Base-by-base conservation (phyloP, 2,113 vertebrate genomes). In the Rhinoderma darwinii region DNA sequence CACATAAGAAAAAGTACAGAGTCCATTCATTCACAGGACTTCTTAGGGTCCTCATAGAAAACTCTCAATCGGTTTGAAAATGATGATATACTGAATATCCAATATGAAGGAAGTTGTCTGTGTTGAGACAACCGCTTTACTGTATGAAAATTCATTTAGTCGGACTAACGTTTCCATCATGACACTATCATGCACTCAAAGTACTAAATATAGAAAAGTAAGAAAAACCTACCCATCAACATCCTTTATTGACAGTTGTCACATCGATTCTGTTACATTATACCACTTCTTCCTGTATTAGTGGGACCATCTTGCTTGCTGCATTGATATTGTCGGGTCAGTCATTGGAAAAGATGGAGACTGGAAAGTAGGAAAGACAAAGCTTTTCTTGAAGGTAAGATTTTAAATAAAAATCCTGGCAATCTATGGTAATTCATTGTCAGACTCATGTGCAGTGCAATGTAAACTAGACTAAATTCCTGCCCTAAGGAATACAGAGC, bases 311-410 rank as follows among this genome's bases (percentile, higher is more conserved):
- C 91, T 86, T 8, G 90, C 91, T 85, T 96, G 95, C 92, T 94
- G 94, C 73, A 90, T 95, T 88, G 90, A 88, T 88, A 97, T 99
- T 22, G 94, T 94, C 0, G 82, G 95, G 51, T 90, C 50, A 22
- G 87, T 94, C 78, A 92, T 99, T 30, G 86, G 88, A 51, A 91
- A 89, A 86, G 84, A 95, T 61, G 93, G 92, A n/a, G 95, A 97
- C 89, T 99, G 98, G 98, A 97, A 97, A 93, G 90, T 94, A 50
- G 98, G 98, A 83, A 98, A 91, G 91, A 97, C 94, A 35, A 99
- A 99, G 92, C 94, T 99, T 87, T 99, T 99, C 91, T 91, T 99
- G 30, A 99, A 99, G 96, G 98, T 99, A 92, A 83, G 11, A 47
- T 10, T 54, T 63, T 63, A n/a, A 47, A 59, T 77, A 39, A 22